Evolutionary conservation across 2,888 invertebrate species (phyloP).

Genomic region (Acholoe squamosa): DNA sequence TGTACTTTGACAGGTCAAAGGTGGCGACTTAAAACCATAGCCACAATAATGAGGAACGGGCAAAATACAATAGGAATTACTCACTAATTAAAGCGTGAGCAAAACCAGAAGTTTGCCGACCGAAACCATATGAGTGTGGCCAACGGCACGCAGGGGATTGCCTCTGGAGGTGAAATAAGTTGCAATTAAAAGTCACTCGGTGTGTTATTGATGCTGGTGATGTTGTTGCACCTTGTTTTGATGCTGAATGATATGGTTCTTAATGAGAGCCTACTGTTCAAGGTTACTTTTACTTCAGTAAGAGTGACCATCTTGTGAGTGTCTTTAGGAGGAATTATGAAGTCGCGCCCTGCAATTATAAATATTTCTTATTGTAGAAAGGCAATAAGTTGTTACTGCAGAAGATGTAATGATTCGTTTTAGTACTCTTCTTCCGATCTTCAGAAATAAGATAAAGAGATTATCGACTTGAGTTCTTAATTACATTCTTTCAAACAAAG

Average conservation of each 20-base stretch:
- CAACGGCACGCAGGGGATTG: background rate
- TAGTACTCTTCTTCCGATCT: too few relatives aligned
- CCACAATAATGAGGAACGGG: background rate
- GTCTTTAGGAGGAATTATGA: too few relatives aligned
- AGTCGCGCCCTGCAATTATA: too few relatives aligned
- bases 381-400: too few relatives aligned
- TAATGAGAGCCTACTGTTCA: too few relatives aligned
- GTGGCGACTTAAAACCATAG: background rate
- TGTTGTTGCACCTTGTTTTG: background rate
- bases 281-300: too few relatives aligned
- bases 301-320: too few relatives aligned
- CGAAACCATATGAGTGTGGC: background rate
- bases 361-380: too few relatives aligned
- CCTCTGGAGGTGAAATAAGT: background rate
- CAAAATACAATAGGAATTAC: background rate
- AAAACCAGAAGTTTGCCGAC: constrained; percentile 24
- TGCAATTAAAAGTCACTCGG: background rate
- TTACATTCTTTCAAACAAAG: too few relatives aligned
- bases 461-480: too few relatives aligned
- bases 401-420: too few relatives aligned
- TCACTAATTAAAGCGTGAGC: constrained; percentile 7
- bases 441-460: too few relatives aligned
- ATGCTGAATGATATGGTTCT: background rate
- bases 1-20: background rate
- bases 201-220: background rate